phyloP scores from a whole-genome alignment of 2,797 vertebrate species.

The Channallabes apus region DNA sequence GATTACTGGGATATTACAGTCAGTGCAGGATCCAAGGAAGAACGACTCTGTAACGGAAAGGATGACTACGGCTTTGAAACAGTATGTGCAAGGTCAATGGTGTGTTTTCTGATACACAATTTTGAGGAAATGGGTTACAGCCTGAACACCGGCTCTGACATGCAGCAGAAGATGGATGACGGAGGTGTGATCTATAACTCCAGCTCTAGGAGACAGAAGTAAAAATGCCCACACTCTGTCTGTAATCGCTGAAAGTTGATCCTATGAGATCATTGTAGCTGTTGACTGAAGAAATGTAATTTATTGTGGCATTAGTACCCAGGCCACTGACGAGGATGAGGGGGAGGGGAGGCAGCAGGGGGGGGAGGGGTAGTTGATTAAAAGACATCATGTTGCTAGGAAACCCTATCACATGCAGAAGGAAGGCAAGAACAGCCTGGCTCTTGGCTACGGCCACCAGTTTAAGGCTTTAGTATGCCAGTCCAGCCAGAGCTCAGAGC shows the following conservation, averaged over 20 bases:
- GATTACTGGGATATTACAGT: conserved; percentile 71
- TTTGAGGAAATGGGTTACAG: conserved; percentile 12
- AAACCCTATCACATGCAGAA: conserved; percentile 70
- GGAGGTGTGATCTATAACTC: conserved; percentile 5
- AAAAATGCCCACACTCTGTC: conserved; percentile 37
- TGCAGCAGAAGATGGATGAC: conserved; percentile 16
- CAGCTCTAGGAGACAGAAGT: conserved; percentile 24
- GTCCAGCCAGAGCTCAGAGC: conserved; percentile 59
- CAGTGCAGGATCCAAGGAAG: conserved; percentile 60
- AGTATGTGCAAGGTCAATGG: conserved; percentile 28
- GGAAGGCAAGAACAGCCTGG: conserved; percentile 83
- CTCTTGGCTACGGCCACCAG: conserved; percentile 78
- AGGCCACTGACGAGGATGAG: conserved; percentile 24
- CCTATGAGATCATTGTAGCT: conserved; percentile 68
- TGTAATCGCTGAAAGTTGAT: conserved; percentile 63
- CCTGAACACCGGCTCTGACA: conserved; percentile 31
- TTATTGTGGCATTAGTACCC: conserved; percentile 71
- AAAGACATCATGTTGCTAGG: conserved; percentile 80
- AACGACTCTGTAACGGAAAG: conserved; percentile 50
- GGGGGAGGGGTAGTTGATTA: conserved; percentile 45
- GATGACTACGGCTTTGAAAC: conserved; percentile 32
- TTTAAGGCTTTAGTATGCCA: conserved; percentile 74
- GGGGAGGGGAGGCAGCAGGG: conserved; percentile 37
- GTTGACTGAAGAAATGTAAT: conserved; percentile 78
- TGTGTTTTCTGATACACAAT: conserved; percentile 35